These are phyloP conservation scores for Trachelipus rathkii DNA, from an alignment of 1,140 invertebrate species.

Conservation along the genomic window DNA sequence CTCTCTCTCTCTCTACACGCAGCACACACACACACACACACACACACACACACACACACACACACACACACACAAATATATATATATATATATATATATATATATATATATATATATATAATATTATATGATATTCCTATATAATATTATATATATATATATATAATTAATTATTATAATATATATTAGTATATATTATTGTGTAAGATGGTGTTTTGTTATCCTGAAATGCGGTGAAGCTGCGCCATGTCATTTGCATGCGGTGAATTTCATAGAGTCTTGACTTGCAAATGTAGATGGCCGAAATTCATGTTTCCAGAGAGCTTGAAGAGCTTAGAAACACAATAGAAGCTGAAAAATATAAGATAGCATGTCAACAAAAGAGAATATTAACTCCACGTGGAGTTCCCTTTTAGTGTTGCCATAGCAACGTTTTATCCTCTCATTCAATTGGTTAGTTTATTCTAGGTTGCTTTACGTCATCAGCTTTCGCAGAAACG, in stretches of 20 bases:
- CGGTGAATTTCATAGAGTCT: slow-evolving; percentile 11
- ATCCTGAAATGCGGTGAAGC: slow-evolving; percentile 3
- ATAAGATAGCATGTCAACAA: slow-evolving; percentile 10
- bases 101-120: slow-evolving; percentile 13
- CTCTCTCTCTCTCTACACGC: too few relatives aligned
- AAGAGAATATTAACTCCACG: slow-evolving; percentile 2
- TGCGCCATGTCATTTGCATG: slow-evolving; percentile 9
- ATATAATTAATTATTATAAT: too few relatives aligned
- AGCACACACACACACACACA: too few relatives aligned
- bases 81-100: slow-evolving; percentile 13
- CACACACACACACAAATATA: slow-evolving; percentile 1
- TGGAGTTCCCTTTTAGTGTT: background rate
- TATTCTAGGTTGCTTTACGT: background rate
- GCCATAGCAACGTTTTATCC: background rate
- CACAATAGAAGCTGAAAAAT: slow-evolving; percentile 13
- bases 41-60: slow-evolving; percentile 2
- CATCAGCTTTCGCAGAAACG: background rate
- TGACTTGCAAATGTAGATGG: slow-evolving; percentile 12
- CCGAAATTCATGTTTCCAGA: slow-evolving; percentile 6
- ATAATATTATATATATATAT: slow-evolving; percentile 13
- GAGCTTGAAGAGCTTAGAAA: slow-evolving; percentile 9
- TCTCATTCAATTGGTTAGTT: background rate
- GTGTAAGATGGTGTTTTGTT: background rate
- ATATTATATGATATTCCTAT: background rate
- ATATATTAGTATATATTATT: background rate